Evolutionary conservation across 1,140 invertebrate species (phyloP).

Genomic region (Heterodera carotae): DNA sequence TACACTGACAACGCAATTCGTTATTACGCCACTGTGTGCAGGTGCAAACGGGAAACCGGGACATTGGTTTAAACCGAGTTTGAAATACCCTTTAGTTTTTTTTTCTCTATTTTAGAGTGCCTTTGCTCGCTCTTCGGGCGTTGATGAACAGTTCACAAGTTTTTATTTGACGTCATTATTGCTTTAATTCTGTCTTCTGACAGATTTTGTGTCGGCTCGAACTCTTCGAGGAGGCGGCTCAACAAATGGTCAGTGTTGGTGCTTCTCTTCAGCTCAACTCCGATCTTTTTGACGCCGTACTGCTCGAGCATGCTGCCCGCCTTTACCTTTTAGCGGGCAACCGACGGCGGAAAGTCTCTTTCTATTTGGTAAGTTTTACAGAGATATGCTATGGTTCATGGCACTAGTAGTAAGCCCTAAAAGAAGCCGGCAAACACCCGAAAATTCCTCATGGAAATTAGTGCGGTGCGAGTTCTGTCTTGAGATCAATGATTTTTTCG

Average conservation of each 20-base stretch:
- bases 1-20: conserved; percentile 56
- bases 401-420: no score
- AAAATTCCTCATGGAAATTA: no score
- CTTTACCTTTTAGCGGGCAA: conserved; percentile 25
- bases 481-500: no score
- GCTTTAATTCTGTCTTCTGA: neutral
- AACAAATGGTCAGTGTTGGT: conserved; percentile 30
- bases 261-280: conserved; percentile 14
- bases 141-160: conserved; percentile 32
- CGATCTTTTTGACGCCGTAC: conserved; percentile 35
- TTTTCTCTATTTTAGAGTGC: conserved; percentile 32
- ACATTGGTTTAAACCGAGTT: no score
- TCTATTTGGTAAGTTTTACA: conserved; percentile 19
- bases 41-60: conserved; percentile 26
- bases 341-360: conserved; percentile 20
- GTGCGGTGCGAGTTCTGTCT: no score
- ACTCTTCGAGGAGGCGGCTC: conserved; percentile 40
- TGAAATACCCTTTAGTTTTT: no score
- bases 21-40: conserved; percentile 55
- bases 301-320: conserved; percentile 40
- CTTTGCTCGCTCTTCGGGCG: conserved; percentile 40
- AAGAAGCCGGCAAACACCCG: no score
- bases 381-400: no score
- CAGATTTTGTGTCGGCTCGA: conserved; percentile 34
- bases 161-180: neutral